Percentiles rank a stretch among this genome's conserved stretches.
Conservation (phyloP, 2,113 vertebrate genomes). For the Amblyornis subalaris region DNA sequence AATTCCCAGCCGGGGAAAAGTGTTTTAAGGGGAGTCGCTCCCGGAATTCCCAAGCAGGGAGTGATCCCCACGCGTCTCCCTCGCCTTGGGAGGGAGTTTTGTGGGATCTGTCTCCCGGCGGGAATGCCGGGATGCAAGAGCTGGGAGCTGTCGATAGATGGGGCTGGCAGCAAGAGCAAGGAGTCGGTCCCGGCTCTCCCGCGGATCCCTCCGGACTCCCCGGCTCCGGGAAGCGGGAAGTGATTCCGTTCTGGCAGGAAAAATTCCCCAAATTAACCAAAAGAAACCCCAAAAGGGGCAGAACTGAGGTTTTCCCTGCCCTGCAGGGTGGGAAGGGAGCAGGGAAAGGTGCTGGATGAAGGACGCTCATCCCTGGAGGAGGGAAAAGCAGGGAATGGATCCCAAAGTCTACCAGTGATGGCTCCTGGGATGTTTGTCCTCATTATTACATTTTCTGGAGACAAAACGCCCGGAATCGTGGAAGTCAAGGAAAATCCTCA, state of each 20-base stretch:
- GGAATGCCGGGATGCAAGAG: background rate
- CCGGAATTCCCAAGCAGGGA: accelerated
- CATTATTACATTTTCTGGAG: background rate
- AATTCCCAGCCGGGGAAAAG: background rate
- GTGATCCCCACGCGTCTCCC: background rate
- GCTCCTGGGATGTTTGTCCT: background rate
- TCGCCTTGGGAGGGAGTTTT: too few relatives aligned
- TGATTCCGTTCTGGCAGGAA: background rate
- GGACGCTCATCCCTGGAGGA: accelerated
- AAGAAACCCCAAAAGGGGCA: too few relatives aligned
- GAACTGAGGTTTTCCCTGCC: background rate
- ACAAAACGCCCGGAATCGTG: accelerated
- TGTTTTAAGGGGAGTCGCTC: background rate
- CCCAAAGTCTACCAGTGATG: background rate
- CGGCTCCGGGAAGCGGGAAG: background rate
- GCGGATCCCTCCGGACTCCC: background rate
- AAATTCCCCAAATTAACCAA: background rate
- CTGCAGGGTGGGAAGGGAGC: background rate
- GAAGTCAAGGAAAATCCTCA: background rate
- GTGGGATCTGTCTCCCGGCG: background rate
- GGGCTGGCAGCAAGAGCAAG: constrained; percentile 10
- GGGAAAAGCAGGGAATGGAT: too few relatives aligned
- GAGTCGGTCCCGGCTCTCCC: accelerated
- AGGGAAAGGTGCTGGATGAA: background rate
- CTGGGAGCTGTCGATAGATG: constrained; percentile 16